Evolutionary conservation across 2,797 vertebrate species (phyloP).

Genomic region (Artibeus jamaicensis): DNA sequence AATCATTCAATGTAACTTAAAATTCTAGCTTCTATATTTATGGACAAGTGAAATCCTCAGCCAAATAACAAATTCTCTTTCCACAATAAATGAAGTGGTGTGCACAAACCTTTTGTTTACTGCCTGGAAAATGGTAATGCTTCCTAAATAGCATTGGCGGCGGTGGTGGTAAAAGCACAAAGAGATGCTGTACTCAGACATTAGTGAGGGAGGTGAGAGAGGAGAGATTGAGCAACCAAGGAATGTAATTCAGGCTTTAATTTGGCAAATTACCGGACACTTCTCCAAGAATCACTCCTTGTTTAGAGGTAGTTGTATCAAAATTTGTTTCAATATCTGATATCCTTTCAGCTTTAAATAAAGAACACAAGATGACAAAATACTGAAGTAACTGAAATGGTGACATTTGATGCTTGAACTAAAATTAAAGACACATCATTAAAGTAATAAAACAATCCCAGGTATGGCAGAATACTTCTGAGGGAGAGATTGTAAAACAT

Average conservation of each 20-base stretch:
- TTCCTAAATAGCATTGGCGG: not conserved
- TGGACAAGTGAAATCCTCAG: not conserved
- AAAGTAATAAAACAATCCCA: not conserved
- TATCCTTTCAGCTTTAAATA: not conserved
- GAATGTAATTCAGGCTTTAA: not conserved
- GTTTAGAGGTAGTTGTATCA: not conserved
- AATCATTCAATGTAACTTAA: not conserved
- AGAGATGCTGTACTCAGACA: not conserved
- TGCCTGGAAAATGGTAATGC: not conserved
- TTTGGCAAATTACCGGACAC: not conserved
- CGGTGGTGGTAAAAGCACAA: not conserved
- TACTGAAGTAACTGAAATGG: not conserved
- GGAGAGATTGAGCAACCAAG: not conserved
- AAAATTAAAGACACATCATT: not conserved
- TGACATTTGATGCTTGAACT: not conserved
- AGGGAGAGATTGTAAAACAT: not conserved
- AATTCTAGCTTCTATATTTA: not conserved
- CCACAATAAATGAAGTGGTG: not conserved
- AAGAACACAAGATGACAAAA: not conserved
- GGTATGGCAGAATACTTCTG: not conserved
- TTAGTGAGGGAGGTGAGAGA: not conserved
- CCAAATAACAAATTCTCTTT: not conserved
- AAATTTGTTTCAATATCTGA: not conserved
- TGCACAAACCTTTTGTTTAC: not conserved
- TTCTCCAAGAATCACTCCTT: not conserved